Evolutionary conservation across 2,113 vertebrate species (phyloP), one percentile per base, ranked within the genome.

Genomic region (Phrynosoma platyrhinos): DNA sequence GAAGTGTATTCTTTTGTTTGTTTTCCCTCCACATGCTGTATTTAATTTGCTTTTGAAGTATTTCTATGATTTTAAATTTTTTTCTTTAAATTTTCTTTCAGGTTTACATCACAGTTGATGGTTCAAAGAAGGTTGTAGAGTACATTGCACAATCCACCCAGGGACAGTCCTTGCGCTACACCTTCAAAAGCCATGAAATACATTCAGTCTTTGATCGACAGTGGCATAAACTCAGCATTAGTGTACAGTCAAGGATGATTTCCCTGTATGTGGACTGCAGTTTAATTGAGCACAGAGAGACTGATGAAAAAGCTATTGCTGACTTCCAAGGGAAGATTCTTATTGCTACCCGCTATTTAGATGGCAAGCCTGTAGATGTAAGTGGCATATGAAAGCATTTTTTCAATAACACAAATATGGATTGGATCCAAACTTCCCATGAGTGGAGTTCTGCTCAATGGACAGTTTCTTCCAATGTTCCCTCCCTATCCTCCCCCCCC

Each of bases 211-310:
- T 99, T 92, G 98, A 99, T 94, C 98, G 98, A 32, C 98, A 98
- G 90, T 99, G 98, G 98, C 99, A 99, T 97, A 99, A 98, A 94
- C 96, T 99, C 94, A 96, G 98, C 94, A 89, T 99, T 87, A 96
- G 97, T 14, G 94, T 99, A 20, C 97, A 98, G 90, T 96, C 95
- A 47, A 96, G 93, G 88, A 95, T 96, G 4, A 95, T 99, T 90
- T 98, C 98, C 84, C 93, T 99, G 88, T 99, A 98, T 91, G 90
- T 98, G 95, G 98, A 99, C 95, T 99, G 99, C 94, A 98, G 96
- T 92, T 96, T 99, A 89, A 96, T 98, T 93, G 98, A 98, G 89
- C 97, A 97, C 84, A 96, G 95, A 75, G 96, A 95, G 87, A 98
- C 96, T 9, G 97, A 97, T 21, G 96, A 96, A 90, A 98, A 96